Conservation (phyloP, 2,797 vertebrate species). For the Sardinella longiceps region DNA sequence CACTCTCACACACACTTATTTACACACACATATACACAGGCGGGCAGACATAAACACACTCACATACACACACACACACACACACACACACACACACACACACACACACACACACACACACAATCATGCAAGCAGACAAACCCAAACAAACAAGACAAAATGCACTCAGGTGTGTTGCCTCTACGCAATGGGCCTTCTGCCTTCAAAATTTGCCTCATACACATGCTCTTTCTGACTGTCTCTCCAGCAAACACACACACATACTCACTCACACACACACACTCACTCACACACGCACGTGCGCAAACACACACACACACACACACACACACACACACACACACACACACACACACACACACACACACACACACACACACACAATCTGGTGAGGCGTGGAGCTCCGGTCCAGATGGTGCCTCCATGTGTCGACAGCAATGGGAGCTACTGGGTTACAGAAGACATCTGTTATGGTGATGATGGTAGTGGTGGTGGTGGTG, state of each 20-base stretch:
- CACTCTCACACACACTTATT: not conserved
- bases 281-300: slow-evolving; percentile 53
- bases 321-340: slow-evolving; percentile 48
- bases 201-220: slow-evolving; percentile 62
- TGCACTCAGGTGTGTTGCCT: slow-evolving; percentile 73
- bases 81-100: slow-evolving; percentile 45
- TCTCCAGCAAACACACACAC: slow-evolving; percentile 48
- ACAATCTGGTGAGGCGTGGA: slow-evolving; percentile 74
- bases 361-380: slow-evolving; percentile 56
- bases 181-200: slow-evolving; percentile 64
- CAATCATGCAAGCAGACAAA: slow-evolving; percentile 53
- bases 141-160: slow-evolving; percentile 66
- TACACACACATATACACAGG: not conserved
- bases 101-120: slow-evolving; percentile 48
- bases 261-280: slow-evolving; percentile 47
- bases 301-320: not conserved
- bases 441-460: slow-evolving; percentile 84
- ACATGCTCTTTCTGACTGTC: not conserved
- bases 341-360: slow-evolving; percentile 44
- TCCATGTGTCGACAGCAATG: slow-evolving; percentile 82
- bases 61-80: not conserved
- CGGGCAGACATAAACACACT: not conserved
- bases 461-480: slow-evolving; percentile 81
- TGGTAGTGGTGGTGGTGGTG: slow-evolving; percentile 61
- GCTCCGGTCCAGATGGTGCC: slow-evolving; percentile 79